Base-by-base conservation (phyloP, 2,797 vertebrate genomes). In the Ibycter americanus region DNA sequence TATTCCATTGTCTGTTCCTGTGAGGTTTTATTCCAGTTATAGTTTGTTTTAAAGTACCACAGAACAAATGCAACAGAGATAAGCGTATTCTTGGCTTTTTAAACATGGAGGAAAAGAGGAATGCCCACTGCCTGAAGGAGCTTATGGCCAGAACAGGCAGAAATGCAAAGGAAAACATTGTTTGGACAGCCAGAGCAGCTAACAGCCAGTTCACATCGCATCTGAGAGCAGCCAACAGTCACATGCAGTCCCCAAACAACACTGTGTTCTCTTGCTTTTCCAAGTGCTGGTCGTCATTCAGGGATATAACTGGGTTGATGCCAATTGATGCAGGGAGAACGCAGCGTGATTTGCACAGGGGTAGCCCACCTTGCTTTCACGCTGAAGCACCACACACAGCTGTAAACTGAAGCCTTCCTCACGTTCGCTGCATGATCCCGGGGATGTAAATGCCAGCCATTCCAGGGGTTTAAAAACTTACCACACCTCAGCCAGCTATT, bases 311-410 rank as follows among this genome's bases (percentile, higher is more conserved):
- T 68, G 11, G 9, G 15, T 6, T 44, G 34, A 32, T 23, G 9
- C 2, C 61, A 36, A 44, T 1, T 25, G 22, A 36, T 38, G 31
- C 1, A 54, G 4, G n/a, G 46, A 67, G 58, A 63, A 81, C 38
- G 26, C 16, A 59, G 12, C 3, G 17, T 47, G 31, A 20, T 76
- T 55, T 58, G 12, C 22, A 27, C 12, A 52, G 25, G 14, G 6
- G 8, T 32, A 52, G 10, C 25, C 10, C 23, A 36, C 5, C 5
- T n/a, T n/a, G 2, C 0, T 5, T 29, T 86, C 32, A 31, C 8
- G 6, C 4, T 2, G 5, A 63, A 80, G 7, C 8, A n/a, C 4
- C 9, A 3, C 7, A 7, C 8, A n/a, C 1, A 10, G 4, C 1
- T 59, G 20, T 34, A 71, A 78, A 27, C 8, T 3, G 18, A 68